phyloP scores from a whole-genome alignment of 2,113 vertebrate species.

The Nannospalax galili region DNA sequence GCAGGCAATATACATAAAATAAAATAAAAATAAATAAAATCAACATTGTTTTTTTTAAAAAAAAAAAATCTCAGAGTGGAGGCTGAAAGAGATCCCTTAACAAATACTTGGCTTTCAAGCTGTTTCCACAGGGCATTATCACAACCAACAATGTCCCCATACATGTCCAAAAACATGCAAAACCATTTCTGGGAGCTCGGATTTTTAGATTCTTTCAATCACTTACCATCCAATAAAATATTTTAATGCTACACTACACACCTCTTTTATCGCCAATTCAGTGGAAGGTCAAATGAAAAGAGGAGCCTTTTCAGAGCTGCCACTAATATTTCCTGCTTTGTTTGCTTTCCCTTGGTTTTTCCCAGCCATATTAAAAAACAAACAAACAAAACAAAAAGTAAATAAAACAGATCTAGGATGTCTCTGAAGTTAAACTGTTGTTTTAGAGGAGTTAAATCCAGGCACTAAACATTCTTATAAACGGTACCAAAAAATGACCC shows the following conservation, averaged over 20 bases:
- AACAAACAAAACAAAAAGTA: no score
- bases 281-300: slow-evolving; percentile 30
- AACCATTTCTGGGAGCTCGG: neutral
- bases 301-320: slow-evolving; percentile 1
- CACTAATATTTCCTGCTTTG: slow-evolving; percentile 46
- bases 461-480: slow-evolving; percentile 57
- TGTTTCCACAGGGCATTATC: neutral
- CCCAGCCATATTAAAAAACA: slow-evolving; percentile 16
- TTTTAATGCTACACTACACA: slow-evolving; percentile 17
- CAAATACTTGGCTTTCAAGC: slow-evolving; percentile 43
- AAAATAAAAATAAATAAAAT: no score
- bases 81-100: neutral
- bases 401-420: slow-evolving; percentile 32
- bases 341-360: slow-evolving; percentile 60
- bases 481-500: slow-evolving; percentile 62
- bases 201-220: slow-evolving; percentile 18
- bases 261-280: slow-evolving; percentile 48
- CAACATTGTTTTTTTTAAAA: no score
- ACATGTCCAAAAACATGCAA: neutral
- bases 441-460: slow-evolving; percentile 51
- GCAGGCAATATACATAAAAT: no score
- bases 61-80: neutral
- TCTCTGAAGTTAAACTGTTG: slow-evolving; percentile 48
- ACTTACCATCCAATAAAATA: slow-evolving; percentile 31
- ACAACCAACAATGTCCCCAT: neutral